Conservation (phyloP, 2,113 vertebrate species). For the Sus scrofa region T2T-Sscrofa CM000830.6:68668001-68668500, state of each 20-base stretch:
- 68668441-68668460: constrained; percentile 55
- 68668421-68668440: background rate
- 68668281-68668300: background rate
- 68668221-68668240: constrained; percentile 21
- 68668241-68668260: background rate
- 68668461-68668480: background rate
- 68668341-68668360: background rate
- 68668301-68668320: background rate
- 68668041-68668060: constrained; percentile 17
- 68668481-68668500: background rate
- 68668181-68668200: constrained; percentile 4
- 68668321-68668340: background rate
- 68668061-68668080: background rate
- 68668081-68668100: constrained; percentile 30
- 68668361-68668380: background rate
- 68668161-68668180: constrained; percentile 50
- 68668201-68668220: constrained; percentile 32
- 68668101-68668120: background rate
- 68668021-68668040: constrained; percentile 55
- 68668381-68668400: constrained; percentile 30
- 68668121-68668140: constrained; percentile 32
- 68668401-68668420: background rate
- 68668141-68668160: constrained; percentile 26
- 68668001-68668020: constrained; percentile 52
- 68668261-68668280: background rate